Base-by-base conservation (phyloP, 1,140 invertebrate genomes). In the Daktulosphaira vitifoliae region DNA sequence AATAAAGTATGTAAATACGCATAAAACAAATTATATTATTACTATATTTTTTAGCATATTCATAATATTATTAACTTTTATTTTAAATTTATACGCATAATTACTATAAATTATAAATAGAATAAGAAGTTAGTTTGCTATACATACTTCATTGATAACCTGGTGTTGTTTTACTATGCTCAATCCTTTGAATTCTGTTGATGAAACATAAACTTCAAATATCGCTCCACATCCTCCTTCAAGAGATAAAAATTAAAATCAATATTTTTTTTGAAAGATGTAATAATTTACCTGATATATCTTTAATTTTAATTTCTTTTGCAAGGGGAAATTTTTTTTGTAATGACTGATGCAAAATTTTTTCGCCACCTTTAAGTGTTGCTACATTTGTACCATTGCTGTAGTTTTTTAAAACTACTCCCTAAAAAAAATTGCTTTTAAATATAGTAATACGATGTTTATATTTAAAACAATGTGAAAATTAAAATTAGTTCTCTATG, bases 191-290 rank as follows among this genome's bases (percentile, higher is more conserved):
- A 93, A 92, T 71, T 90, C 87, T 44, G 77, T 76, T 13, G 87
- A 79, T 75, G 88, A 81, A 16, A 93, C 81, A 69, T 79, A 82
- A 29, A 92, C 82, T 76, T 90, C 87, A 77, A 84, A 93, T 88
- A 93, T 92, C 22, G 89, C 87, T 37, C 90, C 90, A 78, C 90
- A 93, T 6, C 89, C 89, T 66, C 89, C 83, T 85, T 11, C 29
- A 33, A 33, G 29, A 33, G 11, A 11, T 33, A 33, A n/a, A n/a
- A 11, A 33, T 33, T 33, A 5, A 11, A 33, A 33, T 11, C 29
- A 33, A 33, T 6, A 5, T 11, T 33, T 33, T 11, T 33, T 6
- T 11, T 33, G 11, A 33, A 33, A 33, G 11, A 6, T 33, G 11
- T 33, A 33, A n/a, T n/a, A n/a, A 26, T 16, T 62, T 48, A 62